phyloP scores from a whole-genome alignment of 2,113 vertebrate genomes.

The Columbina picui region DNA sequence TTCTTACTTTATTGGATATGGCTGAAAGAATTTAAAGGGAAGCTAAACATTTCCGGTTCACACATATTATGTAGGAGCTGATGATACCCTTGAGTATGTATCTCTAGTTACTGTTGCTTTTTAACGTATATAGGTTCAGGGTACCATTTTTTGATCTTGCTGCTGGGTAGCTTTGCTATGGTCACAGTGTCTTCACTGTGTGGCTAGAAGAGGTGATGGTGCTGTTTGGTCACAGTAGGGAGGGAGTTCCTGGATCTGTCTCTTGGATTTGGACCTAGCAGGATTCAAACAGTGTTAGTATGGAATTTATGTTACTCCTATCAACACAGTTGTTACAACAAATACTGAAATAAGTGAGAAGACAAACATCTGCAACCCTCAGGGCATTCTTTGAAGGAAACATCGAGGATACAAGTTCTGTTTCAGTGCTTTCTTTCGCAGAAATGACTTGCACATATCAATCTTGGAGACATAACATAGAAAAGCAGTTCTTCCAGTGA shows the following conservation, averaged over 20 bases:
- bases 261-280: neutral
- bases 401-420: neutral
- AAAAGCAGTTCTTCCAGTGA: neutral
- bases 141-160: neutral
- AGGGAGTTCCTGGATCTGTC: neutral
- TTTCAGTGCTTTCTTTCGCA: neutral
- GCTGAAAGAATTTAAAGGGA: neutral
- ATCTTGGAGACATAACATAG: neutral
- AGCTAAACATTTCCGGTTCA: neutral
- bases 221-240: neutral
- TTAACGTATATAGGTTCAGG: neutral
- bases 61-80: too few species aligned
- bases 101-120: neutral
- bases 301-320: neutral
- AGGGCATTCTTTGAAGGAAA: neutral
- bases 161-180: fast-evolving
- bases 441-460: neutral
- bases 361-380: neutral
- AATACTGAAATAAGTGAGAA: neutral
- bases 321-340: neutral
- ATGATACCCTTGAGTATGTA: neutral
- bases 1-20: neutral
- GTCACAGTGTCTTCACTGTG: neutral
- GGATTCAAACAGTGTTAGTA: neutral
- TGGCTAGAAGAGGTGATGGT: neutral